Evolutionary conservation across 2,113 vertebrate genomes (phyloP), one percentile per base, ranked within the genome.

Genomic region (Catagonus wagneri): DNA sequence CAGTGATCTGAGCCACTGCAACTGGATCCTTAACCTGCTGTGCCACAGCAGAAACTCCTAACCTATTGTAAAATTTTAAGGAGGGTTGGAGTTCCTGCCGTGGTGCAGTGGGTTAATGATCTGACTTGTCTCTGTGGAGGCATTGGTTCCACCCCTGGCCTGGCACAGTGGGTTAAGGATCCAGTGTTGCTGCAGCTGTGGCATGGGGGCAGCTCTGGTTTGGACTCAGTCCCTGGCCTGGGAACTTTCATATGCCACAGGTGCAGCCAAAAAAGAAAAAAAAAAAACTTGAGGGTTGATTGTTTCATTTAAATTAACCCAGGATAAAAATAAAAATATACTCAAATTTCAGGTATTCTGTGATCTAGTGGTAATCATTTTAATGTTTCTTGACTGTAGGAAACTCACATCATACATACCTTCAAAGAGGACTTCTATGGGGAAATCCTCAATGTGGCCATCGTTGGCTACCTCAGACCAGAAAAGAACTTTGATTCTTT

Each of bases 361-460:
- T 79, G 61, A 74, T 85, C 52, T 68, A 25, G 80, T 78, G 2
- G 16, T 92, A 71, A 93, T 65, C 13, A 60, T 91, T 85, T 80
- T 36, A 75, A 81, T 19, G 34, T 96, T 86, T 96, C 58, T 91
- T 92, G 19, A 74, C 22, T 78, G 22, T 93, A 99, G 99, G 99
- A 99, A 98, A 99, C 99, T 0, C 99, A 99, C 91, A 98, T 99
- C 96, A 99, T 99, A 90, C 99, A 99, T 97, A 99, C 98, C 20
- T 99, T 99, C 98, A 99, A 99, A 95, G 99, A 99, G 50, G 99
- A 99, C 97, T 99, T 99, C 76, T 99, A 99, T 56, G 99, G 99
- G 29, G 99, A 99, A 97, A 98, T 98, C 76, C 99, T 99, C 94
- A 99, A 99, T 71, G 99, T 99, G 36, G 99, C 99, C 69, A 98